phyloP scores from a whole-genome alignment of 2,797 vertebrate species.

The Notolabrus celidotus region DNA sequence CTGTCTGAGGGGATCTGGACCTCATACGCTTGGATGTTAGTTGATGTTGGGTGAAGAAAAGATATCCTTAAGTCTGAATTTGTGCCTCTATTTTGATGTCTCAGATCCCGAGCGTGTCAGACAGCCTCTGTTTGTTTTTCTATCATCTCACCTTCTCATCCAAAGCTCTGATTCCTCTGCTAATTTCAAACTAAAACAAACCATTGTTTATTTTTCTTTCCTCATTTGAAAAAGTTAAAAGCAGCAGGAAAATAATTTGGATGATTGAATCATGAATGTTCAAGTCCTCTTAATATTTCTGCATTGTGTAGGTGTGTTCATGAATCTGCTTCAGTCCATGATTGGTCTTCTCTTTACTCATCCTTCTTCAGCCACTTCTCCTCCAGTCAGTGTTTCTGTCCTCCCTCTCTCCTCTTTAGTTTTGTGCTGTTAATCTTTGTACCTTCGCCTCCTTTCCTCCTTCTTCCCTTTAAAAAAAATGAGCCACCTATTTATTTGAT shows the following conservation, averaged over 20 bases:
- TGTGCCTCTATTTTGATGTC: constrained; percentile 72
- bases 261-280: constrained; percentile 87
- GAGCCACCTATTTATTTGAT: constrained; percentile 77
- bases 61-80: constrained; percentile 30
- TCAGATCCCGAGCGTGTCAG: constrained; percentile 80
- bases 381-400: constrained; percentile 53
- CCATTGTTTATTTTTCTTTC: constrained; percentile 91
- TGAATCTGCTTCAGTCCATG: constrained; percentile 80
- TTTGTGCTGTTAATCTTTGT: constrained; percentile 45
- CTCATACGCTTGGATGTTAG: neutral
- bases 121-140: constrained; percentile 74
- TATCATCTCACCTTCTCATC: constrained; percentile 87
- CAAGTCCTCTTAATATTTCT: constrained; percentile 89
- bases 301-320: constrained; percentile 89
- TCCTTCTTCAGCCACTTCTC: constrained; percentile 44
- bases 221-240: constrained; percentile 88
- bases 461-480: constrained; percentile 47
- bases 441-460: constrained; percentile 25
- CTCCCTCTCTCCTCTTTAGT: constrained; percentile 20
- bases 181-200: constrained; percentile 87
- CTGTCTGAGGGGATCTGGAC: constrained; percentile 6
- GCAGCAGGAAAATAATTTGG: constrained; percentile 53
- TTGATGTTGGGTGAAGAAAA: too few relatives aligned
- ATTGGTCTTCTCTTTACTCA: constrained; percentile 61
- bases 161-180: constrained; percentile 89